Evolutionary conservation across 2,797 vertebrate genomes (phyloP).

Genomic region (Chromobotia macracanthus): DNA sequence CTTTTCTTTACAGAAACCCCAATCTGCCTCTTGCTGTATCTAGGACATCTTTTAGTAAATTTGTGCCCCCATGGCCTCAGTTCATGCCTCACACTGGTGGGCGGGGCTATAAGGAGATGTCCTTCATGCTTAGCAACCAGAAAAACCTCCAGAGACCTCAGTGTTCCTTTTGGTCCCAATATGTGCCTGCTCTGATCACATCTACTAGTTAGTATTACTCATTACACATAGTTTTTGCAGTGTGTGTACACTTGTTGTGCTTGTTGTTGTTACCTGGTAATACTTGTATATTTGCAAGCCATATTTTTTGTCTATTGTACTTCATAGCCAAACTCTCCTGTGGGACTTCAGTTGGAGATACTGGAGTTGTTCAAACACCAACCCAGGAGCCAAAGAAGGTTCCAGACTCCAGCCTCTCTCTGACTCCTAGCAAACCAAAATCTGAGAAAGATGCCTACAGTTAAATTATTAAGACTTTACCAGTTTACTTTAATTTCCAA

Average conservation of each 20-base stretch:
- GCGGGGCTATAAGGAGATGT: slow-evolving; percentile 86
- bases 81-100: slow-evolving; percentile 73
- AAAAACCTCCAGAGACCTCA: slow-evolving; percentile 78
- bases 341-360: slow-evolving; percentile 52
- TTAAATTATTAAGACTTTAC: slow-evolving; percentile 52
- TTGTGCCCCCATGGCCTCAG: slow-evolving; percentile 79
- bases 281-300: background rate
- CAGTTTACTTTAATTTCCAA: background rate
- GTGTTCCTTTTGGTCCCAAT: slow-evolving; percentile 92
- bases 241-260: background rate
- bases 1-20: slow-evolving; percentile 82
- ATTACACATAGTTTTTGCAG: too few relatives aligned
- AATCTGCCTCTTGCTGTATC: slow-evolving; percentile 81
- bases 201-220: slow-evolving; percentile 73
- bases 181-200: slow-evolving; percentile 75
- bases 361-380: slow-evolving; percentile 41
- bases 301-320: background rate
- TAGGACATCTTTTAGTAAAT: slow-evolving; percentile 59
- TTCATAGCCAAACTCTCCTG: slow-evolving; percentile 54
- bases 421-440: slow-evolving; percentile 61
- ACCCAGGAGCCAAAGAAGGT: slow-evolving; percentile 42
- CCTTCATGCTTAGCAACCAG: slow-evolving; percentile 68
- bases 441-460: slow-evolving; percentile 74
- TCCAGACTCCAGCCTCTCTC: slow-evolving; percentile 42
- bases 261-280: background rate